Percentiles rank a stretch among this genome's conserved stretches.
These are phyloP conservation scores for Malthinus flaveolus DNA, from an alignment of 2,888 invertebrate species.

Conservation along the genomic window DNA sequence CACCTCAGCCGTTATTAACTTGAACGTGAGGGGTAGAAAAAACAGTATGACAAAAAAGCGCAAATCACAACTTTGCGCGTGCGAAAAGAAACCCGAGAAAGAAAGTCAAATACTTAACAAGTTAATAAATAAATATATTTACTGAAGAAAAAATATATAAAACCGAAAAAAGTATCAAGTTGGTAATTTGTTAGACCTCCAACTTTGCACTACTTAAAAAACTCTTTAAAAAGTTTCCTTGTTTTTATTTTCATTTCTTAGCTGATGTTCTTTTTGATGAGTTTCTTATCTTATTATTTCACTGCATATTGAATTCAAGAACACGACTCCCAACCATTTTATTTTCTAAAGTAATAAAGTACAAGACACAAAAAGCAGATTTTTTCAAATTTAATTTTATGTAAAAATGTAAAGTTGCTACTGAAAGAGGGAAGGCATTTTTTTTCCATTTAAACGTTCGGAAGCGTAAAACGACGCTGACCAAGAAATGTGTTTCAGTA, in stretches of 20 bases:
- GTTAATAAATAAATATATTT: not conserved
- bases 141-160: not conserved
- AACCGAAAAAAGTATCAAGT: conserved; percentile 14
- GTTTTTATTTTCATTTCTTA: conserved; percentile 33
- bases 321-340: conserved; percentile 21
- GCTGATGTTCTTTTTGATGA: conserved; percentile 36
- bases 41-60: too few relatives aligned
- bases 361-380: conserved; percentile 14
- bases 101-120: not conserved
- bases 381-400: conserved; percentile 11
- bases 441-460: not conserved
- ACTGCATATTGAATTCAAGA: conserved; percentile 33
- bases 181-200: conserved; percentile 18
- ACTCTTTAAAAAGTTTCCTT: conserved; percentile 29
- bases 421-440: not conserved
- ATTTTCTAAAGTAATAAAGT: conserved; percentile 25
- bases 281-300: conserved; percentile 37
- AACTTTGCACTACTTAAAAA: conserved; percentile 22
- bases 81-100: not conserved
- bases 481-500: conserved; percentile 38
- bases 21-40: too few relatives aligned
- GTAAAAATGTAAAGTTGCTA: not conserved
- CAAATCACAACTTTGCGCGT: too few relatives aligned
- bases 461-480: conserved; percentile 21
- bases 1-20: too few relatives aligned